Percentiles rank a stretch among this genome's conserved stretches.
These are phyloP conservation scores for Acronicta psi DNA, from an alignment of 2,888 invertebrate genomes.

Conservation along the genomic window DNA sequence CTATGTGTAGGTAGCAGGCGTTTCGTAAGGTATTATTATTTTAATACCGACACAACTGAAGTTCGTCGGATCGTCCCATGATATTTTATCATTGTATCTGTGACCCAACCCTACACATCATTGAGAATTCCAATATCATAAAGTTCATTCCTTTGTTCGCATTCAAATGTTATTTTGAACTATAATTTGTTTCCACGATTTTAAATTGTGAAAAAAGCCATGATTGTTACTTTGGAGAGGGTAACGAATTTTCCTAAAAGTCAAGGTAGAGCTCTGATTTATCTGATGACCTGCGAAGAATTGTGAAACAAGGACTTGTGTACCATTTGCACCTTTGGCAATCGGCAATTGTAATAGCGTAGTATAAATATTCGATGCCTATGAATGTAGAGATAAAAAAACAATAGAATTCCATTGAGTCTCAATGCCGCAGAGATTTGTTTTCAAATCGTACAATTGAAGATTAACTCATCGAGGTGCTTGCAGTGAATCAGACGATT, in stretches of 20 bases:
- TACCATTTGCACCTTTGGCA: conserved; percentile 15
- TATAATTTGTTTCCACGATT: conserved; percentile 37
- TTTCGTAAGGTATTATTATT: conserved; percentile 80
- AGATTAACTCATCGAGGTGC: conserved; percentile 10
- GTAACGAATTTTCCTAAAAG: conserved; percentile 46
- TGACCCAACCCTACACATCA: conserved; percentile 63
- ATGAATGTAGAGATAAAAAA: conserved; percentile 29
- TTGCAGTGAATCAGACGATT: conserved; percentile 3
- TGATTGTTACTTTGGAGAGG: conserved; percentile 36
- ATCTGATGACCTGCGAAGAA: conserved; percentile 51
- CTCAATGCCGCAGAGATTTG: conserved; percentile 28
- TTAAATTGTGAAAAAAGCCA: conserved; percentile 35
- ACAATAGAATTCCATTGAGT: conserved; percentile 39
- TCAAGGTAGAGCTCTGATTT: conserved; percentile 36
- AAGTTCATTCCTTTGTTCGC: conserved; percentile 60
- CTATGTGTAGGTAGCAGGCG: conserved; percentile 76
- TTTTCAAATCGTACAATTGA: conserved; percentile 22
- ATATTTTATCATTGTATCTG: conserved; percentile 66
- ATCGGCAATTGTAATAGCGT: conserved; percentile 16
- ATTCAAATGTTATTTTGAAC: conserved; percentile 40
- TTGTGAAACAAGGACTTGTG: conserved; percentile 20
- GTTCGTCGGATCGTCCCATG: conserved; percentile 69
- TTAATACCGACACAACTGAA: conserved; percentile 74
- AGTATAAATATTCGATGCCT: conserved; percentile 24
- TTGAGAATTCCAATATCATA: conserved; percentile 56